phyloP scores from a whole-genome alignment of 2,113 vertebrate species.

The Sylvia atricapilla region DNA sequence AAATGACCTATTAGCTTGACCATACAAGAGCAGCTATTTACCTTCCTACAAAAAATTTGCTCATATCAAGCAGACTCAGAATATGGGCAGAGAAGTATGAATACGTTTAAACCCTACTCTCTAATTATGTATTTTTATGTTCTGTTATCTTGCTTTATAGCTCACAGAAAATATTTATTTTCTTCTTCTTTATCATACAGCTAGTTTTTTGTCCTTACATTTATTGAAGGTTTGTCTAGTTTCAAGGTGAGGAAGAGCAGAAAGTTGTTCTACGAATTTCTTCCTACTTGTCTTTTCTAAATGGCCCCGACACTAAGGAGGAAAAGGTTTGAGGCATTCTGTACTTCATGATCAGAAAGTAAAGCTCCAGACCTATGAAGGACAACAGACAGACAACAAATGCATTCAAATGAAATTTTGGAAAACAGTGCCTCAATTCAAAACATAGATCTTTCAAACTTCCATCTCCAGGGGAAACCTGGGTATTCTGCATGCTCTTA shows the following conservation, averaged over 20 bases:
- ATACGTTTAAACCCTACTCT: background rate
- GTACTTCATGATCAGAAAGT: background rate
- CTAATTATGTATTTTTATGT: background rate
- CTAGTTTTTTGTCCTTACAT: background rate
- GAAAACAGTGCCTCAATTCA: background rate
- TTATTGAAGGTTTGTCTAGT: background rate
- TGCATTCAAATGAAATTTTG: background rate
- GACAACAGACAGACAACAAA: background rate
- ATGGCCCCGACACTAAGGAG: accelerated
- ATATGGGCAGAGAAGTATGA: background rate
- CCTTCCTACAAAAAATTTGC: background rate
- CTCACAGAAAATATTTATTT: background rate
- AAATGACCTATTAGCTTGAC: background rate
- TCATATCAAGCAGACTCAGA: background rate
- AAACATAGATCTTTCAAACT: background rate
- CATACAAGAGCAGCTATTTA: background rate
- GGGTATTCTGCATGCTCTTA: background rate
- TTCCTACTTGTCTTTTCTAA: background rate
- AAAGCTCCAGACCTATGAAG: background rate
- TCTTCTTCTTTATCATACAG: background rate
- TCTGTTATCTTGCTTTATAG: background rate
- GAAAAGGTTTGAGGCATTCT: background rate
- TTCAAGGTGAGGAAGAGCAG: background rate
- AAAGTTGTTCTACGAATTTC: background rate
- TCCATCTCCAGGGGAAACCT: background rate